Conservation (phyloP, 2,888 invertebrate species). For the Iphiclides podalirius region DNA sequence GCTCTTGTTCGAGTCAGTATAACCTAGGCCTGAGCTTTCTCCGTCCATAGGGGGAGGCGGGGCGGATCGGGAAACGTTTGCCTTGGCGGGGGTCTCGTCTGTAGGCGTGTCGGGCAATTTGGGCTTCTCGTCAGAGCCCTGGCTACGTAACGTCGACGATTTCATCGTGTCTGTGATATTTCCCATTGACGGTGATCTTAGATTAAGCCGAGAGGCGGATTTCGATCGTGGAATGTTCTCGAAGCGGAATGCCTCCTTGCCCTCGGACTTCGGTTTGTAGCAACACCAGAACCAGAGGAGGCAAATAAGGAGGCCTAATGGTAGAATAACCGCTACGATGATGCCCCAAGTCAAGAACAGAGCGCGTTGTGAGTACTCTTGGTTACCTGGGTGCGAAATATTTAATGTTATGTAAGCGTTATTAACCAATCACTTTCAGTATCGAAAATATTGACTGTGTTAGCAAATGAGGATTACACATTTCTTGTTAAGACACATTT, state of each 20-base stretch:
- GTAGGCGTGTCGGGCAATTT: slow-evolving; percentile 62
- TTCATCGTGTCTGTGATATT: slow-evolving; percentile 74
- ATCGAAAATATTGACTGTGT: too few species aligned
- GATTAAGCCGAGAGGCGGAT: slow-evolving; percentile 79
- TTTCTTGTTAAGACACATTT: too few species aligned
- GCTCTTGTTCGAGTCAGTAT: slow-evolving; percentile 73
- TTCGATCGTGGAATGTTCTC: slow-evolving; percentile 79
- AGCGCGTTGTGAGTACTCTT: slow-evolving; percentile 85
- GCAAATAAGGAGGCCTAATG: slow-evolving; percentile 82
- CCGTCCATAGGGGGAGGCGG: slow-evolving; percentile 65
- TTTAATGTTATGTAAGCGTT: slow-evolving; percentile 8
- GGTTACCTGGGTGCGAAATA: slow-evolving; percentile 76
- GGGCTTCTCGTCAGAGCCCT: slow-evolving; percentile 56
- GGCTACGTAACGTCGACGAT: slow-evolving; percentile 62
- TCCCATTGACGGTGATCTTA: slow-evolving; percentile 76
- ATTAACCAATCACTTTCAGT: too few species aligned
- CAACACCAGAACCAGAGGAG: slow-evolving; percentile 83
- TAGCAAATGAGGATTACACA: too few species aligned
- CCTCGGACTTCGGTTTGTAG: slow-evolving; percentile 78
- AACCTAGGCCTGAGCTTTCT: slow-evolving; percentile 75
- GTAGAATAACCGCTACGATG: slow-evolving; percentile 86
- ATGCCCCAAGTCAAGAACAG: slow-evolving; percentile 87
- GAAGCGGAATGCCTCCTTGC: slow-evolving; percentile 79
- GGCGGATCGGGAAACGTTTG: slow-evolving; percentile 42
- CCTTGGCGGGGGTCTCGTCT: slow-evolving; percentile 53